Evolutionary conservation across 2,888 invertebrate genomes (phyloP).

Genomic region (Hirtodrosophila histrioides): DNA sequence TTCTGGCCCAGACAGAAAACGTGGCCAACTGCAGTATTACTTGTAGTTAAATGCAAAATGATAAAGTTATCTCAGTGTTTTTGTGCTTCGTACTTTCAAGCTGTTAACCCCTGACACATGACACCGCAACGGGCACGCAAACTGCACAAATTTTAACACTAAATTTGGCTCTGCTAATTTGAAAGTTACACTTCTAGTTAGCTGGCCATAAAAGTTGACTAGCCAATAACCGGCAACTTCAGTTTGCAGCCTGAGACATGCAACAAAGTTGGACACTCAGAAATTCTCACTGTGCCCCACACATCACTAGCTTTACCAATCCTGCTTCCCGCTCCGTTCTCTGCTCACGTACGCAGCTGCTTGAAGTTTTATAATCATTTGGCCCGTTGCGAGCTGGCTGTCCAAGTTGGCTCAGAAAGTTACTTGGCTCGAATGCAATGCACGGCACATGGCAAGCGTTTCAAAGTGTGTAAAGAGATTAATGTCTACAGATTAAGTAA

Average conservation of each 20-base stretch:
- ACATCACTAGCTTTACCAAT: constrained; percentile 17
- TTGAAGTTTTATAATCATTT: constrained; percentile 69
- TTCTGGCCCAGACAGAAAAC: constrained; percentile 1
- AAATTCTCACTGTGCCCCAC: background rate
- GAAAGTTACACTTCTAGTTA: constrained; percentile 27
- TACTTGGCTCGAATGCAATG: constrained; percentile 39
- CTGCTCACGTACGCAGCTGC: constrained; percentile 52
- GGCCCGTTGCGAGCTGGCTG: constrained; percentile 35
- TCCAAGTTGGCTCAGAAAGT: constrained; percentile 47
- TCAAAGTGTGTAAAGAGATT: constrained; percentile 1
- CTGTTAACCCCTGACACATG: constrained; percentile 26
- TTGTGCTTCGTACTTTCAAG: constrained; percentile 1
- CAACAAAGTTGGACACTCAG: constrained; percentile 40
- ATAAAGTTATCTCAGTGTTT: constrained; percentile 6
- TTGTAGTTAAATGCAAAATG: constrained; percentile 27
- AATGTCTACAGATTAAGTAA: background rate
- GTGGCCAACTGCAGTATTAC: constrained; percentile 13
- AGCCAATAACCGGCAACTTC: constrained; percentile 23
- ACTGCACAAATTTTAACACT: constrained; percentile 30
- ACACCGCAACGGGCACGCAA: constrained; percentile 27
- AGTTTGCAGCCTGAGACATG: constrained; percentile 6
- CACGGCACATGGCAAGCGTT: constrained; percentile 21
- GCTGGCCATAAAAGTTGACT: constrained; percentile 26
- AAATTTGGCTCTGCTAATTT: constrained; percentile 38
- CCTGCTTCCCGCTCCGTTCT: background rate